Conservation (phyloP, 2,797 vertebrate species). For the Xenops minutus region DNA sequence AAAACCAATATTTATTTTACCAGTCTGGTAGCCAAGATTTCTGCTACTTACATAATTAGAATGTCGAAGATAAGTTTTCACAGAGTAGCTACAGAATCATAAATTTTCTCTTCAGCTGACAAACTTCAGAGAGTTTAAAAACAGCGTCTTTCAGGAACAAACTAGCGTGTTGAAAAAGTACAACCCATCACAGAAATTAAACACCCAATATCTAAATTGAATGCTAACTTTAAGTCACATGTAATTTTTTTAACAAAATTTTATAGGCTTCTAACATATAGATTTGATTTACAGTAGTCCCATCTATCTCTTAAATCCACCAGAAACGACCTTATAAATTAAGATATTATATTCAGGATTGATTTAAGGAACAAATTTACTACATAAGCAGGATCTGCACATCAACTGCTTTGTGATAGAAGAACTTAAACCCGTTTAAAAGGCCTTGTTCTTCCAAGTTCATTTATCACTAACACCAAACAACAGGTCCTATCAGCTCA, state of each 20-base stretch:
- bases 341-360: background rate
- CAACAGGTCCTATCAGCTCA: background rate
- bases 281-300: background rate
- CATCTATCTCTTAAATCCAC: background rate
- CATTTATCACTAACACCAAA: background rate
- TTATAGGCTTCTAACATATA: background rate
- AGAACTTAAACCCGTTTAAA: background rate
- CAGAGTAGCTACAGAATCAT: background rate
- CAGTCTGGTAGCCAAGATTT: background rate
- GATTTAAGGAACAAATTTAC: background rate
- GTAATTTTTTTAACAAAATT: background rate
- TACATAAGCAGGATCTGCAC: background rate
- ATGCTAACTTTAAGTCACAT: background rate
- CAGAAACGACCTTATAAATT: background rate
- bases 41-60: background rate
- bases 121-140: background rate
- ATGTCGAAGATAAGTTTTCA: background rate
- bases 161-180: accelerated
- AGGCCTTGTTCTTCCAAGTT: background rate
- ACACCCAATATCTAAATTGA: background rate
- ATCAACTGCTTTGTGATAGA: background rate
- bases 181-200: background rate
- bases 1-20: conserved; percentile 17
- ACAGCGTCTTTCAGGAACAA: background rate
- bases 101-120: background rate